phyloP scores from a whole-genome alignment of 2,888 invertebrate genomes.

The Agrotis ipsilon region DNA sequence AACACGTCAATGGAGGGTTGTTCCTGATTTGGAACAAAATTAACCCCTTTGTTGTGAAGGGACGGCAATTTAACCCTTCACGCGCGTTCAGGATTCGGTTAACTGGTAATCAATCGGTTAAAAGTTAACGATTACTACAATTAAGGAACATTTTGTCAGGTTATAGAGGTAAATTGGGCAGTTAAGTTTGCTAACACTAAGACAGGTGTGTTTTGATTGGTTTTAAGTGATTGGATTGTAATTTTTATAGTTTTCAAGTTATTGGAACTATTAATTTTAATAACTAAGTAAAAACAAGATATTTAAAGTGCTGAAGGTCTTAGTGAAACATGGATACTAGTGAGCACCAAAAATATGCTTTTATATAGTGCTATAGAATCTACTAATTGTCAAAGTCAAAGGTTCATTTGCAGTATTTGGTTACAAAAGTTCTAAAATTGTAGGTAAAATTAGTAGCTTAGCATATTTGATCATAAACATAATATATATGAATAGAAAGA shows the following conservation, averaged over 20 bases:
- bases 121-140: constrained; percentile 73
- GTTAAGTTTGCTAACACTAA: constrained; percentile 32
- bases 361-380: too few relatives aligned
- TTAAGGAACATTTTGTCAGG: constrained; percentile 74
- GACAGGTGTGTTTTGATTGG: constrained; percentile 13
- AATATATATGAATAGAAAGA: too few relatives aligned
- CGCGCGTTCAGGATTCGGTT: constrained; percentile 60
- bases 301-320: background rate
- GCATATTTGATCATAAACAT: too few relatives aligned
- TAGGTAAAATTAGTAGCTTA: too few relatives aligned
- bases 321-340: too few relatives aligned
- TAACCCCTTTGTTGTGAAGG: constrained; percentile 80
- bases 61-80: constrained; percentile 73
- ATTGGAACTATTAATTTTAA: background rate
- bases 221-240: constrained; percentile 15
- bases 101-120: constrained; percentile 84
- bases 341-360: too few relatives aligned
- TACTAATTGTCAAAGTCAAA: too few relatives aligned
- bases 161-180: constrained; percentile 49
- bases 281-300: background rate
- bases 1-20: constrained; percentile 84
- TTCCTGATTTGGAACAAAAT: constrained; percentile 76
- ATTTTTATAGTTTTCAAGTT: background rate
- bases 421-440: too few relatives aligned
- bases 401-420: too few relatives aligned